These are phyloP conservation scores for Spheniscus mendiculus DNA, from an alignment of 2,113 vertebrate species.

Conservation along the genomic window DNA sequence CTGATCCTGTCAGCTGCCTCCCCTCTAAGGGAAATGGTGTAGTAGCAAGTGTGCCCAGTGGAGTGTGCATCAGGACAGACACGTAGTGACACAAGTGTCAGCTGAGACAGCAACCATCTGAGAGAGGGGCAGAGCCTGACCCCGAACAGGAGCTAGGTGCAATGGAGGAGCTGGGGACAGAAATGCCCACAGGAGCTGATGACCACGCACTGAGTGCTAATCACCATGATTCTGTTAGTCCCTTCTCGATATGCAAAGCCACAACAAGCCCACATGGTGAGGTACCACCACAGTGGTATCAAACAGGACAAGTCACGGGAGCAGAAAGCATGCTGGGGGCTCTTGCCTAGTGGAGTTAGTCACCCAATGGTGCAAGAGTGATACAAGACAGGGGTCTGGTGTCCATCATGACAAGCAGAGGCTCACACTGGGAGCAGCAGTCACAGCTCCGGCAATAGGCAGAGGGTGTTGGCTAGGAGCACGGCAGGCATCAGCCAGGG, in stretches of 20 bases:
- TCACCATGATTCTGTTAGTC: background rate
- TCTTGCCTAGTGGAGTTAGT: background rate
- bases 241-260: background rate
- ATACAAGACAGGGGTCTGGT: background rate
- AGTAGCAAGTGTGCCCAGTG: background rate
- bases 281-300: too few relatives aligned
- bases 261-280: accelerated
- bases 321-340: background rate
- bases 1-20: background rate
- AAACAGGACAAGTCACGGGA: background rate
- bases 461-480: background rate
- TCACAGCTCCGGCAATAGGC: background rate
- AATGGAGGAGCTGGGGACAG: background rate
- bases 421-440: background rate
- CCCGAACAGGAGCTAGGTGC: background rate
- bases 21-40: background rate
- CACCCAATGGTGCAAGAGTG: too few relatives aligned
- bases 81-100: accelerated
- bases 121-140: background rate
- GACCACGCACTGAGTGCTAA: background rate
- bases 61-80: background rate
- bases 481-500: background rate
- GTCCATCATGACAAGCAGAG: background rate
- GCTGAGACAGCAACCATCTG: accelerated
- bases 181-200: background rate